Percentiles rank a stretch among this genome's conserved stretches.
These are phyloP conservation scores for Barypeithes pellucidus DNA, from an alignment of 2,888 invertebrate genomes.

Conservation along the genomic window DNA sequence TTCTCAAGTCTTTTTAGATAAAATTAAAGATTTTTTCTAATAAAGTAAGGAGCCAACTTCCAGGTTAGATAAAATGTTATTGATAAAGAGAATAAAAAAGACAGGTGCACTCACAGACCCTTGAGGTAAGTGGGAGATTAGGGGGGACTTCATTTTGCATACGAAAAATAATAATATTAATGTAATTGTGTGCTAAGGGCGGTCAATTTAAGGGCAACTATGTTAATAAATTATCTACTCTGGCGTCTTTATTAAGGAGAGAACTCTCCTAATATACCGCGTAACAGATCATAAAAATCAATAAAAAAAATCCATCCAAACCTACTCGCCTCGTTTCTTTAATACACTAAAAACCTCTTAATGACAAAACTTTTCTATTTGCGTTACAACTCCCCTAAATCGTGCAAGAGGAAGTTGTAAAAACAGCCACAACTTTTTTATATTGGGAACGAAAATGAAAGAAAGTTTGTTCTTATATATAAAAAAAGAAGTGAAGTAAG, in stretches of 20 bases:
- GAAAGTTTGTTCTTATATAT: slow-evolving; percentile 7
- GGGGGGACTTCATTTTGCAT: no score
- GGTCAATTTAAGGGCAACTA: no score
- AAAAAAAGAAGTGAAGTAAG: slow-evolving; percentile 7
- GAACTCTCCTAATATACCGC: not conserved
- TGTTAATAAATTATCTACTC: no score
- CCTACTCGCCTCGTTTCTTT: slow-evolving; percentile 12
- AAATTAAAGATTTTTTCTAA: no score
- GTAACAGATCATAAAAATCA: slow-evolving; percentile 5
- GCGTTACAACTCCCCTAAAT: slow-evolving; percentile 17
- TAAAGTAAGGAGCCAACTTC: no score
- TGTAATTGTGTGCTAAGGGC: no score
- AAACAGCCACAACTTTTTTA: slow-evolving; percentile 30
- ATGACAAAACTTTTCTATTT: slow-evolving; percentile 38
- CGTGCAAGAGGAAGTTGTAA: slow-evolving; percentile 35
- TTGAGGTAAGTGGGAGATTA: no score
- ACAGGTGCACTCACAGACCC: no score
- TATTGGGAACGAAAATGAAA: slow-evolving; percentile 17
- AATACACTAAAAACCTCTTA: slow-evolving; percentile 41
- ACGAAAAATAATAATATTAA: no score
- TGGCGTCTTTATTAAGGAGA: not conserved
- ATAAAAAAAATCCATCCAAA: slow-evolving; percentile 2
- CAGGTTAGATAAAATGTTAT: no score
- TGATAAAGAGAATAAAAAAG: no score
- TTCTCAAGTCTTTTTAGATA: no score